Evolutionary conservation across 2,113 vertebrate species (phyloP), one percentile per base, ranked within the genome.

Genomic region (Jaculus jaculus): DNA sequence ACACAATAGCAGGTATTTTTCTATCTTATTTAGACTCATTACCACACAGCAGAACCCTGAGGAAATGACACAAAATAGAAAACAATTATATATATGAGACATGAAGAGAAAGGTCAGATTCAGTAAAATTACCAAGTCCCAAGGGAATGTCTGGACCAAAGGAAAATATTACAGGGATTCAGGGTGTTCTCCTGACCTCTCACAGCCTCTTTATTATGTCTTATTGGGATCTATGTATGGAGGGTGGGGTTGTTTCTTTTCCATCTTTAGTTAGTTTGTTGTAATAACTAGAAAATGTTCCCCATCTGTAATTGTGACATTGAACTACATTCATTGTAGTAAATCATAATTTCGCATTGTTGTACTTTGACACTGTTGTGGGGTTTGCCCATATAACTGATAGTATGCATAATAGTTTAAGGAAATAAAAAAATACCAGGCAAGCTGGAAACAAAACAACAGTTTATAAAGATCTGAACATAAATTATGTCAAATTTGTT

Each of bases 11-110:
- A 73, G 80, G 51, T 54, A 89, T 93, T 92, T 92, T 96, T 77
- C 84, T 90, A 90, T 95, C 87, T 78, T 94, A 95, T 94, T 92
- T 94, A 93, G 95, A 92, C 75, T 94, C 68, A 92, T 96, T 95
- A 94, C 87, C 87, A 91, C 92, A 94, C 71, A 95, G 68, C 82
- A 97, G 92, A 95, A 91, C 82, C 39, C 68, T 0, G 21, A 96
- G 87, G 84, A 96, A 96, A 95, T 96, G 87, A 87, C 68, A 61
- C 47, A 60, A 95, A 77, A 81, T 65, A 92, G 83, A 95, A 96
- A 87, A 84, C 86, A 80, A 92, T 65, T 23, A 3, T 60, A 51
- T 24, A 58, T 93, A 80, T 83, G 75, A 96, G 69, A 90, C 83
- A 92, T 8, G 26, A 86, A 85, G 63, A 84, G 30, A 95, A 94